Evolutionary conservation across 2,888 invertebrate genomes (phyloP).

Genomic region (Unio pictorum): DNA sequence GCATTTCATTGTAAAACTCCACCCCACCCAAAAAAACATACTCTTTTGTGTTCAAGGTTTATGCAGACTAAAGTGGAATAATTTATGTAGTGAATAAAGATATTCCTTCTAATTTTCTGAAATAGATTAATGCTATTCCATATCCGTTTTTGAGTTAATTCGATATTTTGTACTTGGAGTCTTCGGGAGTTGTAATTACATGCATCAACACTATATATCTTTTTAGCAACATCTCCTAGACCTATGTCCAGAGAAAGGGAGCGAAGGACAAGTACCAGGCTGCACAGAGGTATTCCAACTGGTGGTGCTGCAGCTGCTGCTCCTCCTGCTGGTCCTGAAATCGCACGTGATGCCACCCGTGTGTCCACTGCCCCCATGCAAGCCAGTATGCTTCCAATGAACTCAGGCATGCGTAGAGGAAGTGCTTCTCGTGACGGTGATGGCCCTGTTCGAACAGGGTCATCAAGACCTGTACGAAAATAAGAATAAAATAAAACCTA

Average conservation of each 20-base stretch:
- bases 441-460: slow-evolving; percentile 54
- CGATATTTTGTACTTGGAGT: too few relatives aligned
- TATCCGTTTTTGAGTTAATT: background rate
- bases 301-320: slow-evolving; percentile 39
- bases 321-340: slow-evolving; percentile 45
- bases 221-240: slow-evolving; percentile 64
- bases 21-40: too few relatives aligned
- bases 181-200: too few relatives aligned
- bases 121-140: too few relatives aligned
- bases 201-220: background rate
- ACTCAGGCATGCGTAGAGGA: slow-evolving; percentile 61
- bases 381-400: slow-evolving; percentile 51
- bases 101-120: too few relatives aligned
- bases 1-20: too few relatives aligned
- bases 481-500: slow-evolving; percentile 21
- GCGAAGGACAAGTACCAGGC: slow-evolving; percentile 62
- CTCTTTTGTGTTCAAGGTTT: too few relatives aligned
- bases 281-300: slow-evolving; percentile 66
- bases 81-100: too few relatives aligned
- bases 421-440: slow-evolving; percentile 66
- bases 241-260: slow-evolving; percentile 68
- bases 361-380: slow-evolving; percentile 60
- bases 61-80: too few relatives aligned
- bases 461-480: slow-evolving; percentile 59
- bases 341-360: slow-evolving; percentile 54